These are phyloP conservation scores for Empis stercorea DNA, from an alignment of 2,888 invertebrate genomes.

Conservation along the genomic window DNA sequence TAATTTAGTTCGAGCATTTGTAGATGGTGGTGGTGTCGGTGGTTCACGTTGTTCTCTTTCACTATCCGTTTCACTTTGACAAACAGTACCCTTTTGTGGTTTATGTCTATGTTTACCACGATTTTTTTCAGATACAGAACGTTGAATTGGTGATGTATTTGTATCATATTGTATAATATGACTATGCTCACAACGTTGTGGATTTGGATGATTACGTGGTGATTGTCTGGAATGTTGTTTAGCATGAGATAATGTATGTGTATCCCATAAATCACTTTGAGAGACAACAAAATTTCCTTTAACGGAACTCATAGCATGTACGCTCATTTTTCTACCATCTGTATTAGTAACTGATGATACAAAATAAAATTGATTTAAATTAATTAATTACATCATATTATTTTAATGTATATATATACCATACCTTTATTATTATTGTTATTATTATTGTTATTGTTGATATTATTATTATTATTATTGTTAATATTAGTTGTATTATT, in stretches of 20 bases:
- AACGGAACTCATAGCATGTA: constrained; percentile 1
- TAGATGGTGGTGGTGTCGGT: constrained; percentile 23
- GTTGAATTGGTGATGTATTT: constrained; percentile 41
- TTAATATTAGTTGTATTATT: constrained; percentile 17
- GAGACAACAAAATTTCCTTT: constrained; percentile 49
- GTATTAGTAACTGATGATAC: background rate
- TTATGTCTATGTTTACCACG: constrained; percentile 40
- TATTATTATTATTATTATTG: background rate
- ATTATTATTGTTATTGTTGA: background rate
- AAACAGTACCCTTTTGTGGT: constrained; percentile 41
- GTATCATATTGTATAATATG: constrained; percentile 32
- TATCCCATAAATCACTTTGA: constrained; percentile 54
- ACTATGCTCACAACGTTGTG: constrained; percentile 34
- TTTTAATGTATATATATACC: too few species aligned
- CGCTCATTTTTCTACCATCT: constrained; percentile 24
- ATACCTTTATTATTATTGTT: background rate
- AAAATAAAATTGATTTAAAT: background rate
- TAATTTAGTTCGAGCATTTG: constrained; percentile 27
- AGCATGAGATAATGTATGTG: constrained; percentile 45
- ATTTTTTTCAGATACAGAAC: constrained; percentile 51
- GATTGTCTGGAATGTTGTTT: constrained; percentile 35
- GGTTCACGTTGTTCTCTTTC: constrained; percentile 33
- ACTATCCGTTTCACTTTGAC: constrained; percentile 42
- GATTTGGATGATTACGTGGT: constrained; percentile 33
- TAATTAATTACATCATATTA: too few species aligned